Conservation (phyloP, 1,140 invertebrate species). For the Aphelenchoides besseyi region DNA sequence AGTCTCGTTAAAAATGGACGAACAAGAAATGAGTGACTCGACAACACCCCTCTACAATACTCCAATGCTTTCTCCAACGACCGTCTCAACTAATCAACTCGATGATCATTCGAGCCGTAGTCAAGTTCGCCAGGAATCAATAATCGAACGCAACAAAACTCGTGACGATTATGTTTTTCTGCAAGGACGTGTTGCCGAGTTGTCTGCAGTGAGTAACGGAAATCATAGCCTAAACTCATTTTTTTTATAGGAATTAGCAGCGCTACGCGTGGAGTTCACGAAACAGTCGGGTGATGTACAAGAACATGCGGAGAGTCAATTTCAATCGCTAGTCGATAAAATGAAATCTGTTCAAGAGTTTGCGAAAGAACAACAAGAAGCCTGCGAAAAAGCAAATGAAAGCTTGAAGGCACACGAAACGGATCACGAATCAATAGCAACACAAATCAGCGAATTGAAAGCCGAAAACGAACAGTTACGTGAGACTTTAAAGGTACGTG, state of each 20-base stretch:
- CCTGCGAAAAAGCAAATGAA: neutral
- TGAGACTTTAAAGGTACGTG: slow-evolving; percentile 24
- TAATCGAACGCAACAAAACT: neutral
- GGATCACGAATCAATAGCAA: neutral
- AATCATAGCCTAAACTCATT: neutral
- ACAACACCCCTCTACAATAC: slow-evolving; percentile 10
- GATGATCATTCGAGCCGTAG: neutral
- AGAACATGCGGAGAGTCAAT: neutral
- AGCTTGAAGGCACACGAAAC: neutral
- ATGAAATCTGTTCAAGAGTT: neutral
- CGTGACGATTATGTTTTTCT: neutral
- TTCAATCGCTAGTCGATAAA: neutral
- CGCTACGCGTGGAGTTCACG: neutral
- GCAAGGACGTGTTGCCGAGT: neutral
- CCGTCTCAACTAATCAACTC: neutral
- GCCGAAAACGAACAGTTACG: slow-evolving; percentile 14
- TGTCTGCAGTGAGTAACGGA: neutral
- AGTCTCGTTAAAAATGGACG: neutral
- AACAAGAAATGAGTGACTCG: neutral
- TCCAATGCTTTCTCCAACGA: neutral
- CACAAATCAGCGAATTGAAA: neutral
- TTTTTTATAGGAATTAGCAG: neutral
- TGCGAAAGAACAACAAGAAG: neutral
- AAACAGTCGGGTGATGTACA: neutral
- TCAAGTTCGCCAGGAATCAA: neutral